A percentile compares a stretch with the other conserved stretches of the same genome.
phyloP scores from a whole-genome alignment of 2,888 invertebrate genomes.

The Archaeoteleia sp. region DNA sequence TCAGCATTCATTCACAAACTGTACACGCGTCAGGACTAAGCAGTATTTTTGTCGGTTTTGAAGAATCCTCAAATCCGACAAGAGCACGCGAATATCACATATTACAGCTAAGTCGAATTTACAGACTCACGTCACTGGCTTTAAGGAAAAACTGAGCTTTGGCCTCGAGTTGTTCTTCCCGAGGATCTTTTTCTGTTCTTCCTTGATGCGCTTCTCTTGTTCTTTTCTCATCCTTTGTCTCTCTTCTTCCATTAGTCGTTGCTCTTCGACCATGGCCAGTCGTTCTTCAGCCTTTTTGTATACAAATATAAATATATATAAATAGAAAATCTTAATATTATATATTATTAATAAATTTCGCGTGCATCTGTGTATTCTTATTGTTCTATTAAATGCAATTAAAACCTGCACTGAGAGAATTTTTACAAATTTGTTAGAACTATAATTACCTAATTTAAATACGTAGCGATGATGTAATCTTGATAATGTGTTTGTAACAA shows the following conservation, averaged over 20 bases:
- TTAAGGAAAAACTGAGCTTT: constrained; percentile 93
- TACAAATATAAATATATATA: constrained; percentile 51
- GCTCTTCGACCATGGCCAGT: constrained; percentile 96
- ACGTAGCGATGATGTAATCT: too few relatives aligned
- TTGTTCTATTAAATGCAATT: too few relatives aligned
- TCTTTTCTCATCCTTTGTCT: constrained; percentile 94
- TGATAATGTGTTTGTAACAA: too few relatives aligned
- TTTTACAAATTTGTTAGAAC: too few relatives aligned
- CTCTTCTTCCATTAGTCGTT: constrained; percentile 96
- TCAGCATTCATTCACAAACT: constrained; percentile 19
- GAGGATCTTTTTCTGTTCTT: constrained; percentile 97
- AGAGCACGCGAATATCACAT: constrained; percentile 67
- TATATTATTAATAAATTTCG: neutral
- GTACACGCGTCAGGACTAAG: constrained; percentile 43
- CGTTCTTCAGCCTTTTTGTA: constrained; percentile 92
- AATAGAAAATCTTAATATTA: neutral
- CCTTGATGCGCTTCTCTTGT: constrained; percentile 92
- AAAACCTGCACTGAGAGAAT: too few relatives aligned
- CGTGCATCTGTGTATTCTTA: too few relatives aligned
- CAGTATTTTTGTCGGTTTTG: constrained; percentile 47
- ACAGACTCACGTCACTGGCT: constrained; percentile 83
- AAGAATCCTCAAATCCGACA: constrained; percentile 56
- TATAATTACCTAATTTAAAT: too few relatives aligned
- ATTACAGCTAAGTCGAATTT: constrained; percentile 62
- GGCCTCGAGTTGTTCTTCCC: constrained; percentile 98